Evolutionary conservation across 1,140 invertebrate species (phyloP).

Genomic region (Latrodectus geometricus): DNA sequence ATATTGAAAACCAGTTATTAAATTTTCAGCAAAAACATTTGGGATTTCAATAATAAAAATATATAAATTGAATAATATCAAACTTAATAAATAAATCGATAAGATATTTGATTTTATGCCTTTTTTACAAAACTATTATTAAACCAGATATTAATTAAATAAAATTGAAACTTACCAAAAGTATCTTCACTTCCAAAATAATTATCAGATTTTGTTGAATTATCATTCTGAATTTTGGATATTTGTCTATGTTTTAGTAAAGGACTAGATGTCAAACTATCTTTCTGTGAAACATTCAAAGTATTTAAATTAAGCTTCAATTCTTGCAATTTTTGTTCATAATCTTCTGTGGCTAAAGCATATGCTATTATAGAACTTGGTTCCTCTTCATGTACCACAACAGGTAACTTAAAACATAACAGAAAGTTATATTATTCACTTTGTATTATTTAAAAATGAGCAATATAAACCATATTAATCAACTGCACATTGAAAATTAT

Average conservation of each 20-base stretch:
- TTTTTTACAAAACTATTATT: no score
- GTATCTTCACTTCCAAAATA: slow-evolving; percentile 48
- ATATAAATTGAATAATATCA: no score
- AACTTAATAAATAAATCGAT: no score
- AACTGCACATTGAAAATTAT: no score
- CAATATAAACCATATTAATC: no score
- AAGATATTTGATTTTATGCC: no score
- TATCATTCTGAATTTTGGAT: slow-evolving; percentile 31
- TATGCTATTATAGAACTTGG: slow-evolving; percentile 92
- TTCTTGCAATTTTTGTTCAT: slow-evolving; percentile 76
- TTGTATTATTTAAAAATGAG: no score
- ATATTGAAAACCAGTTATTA: no score
- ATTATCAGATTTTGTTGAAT: slow-evolving; percentile 6
- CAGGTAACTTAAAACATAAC: slow-evolving; percentile 69
- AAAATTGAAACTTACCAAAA: slow-evolving; percentile 29
- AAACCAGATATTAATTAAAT: neutral
- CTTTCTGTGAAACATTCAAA: slow-evolving; percentile 58
- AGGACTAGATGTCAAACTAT: slow-evolving; percentile 48
- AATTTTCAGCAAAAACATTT: no score
- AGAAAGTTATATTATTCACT: neutral
- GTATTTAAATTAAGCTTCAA: slow-evolving; percentile 63
- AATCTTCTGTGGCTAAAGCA: slow-evolving; percentile 80
- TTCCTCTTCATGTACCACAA: slow-evolving; percentile 86
- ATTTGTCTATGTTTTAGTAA: slow-evolving; percentile 38
- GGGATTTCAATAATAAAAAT: no score